Base-by-base conservation (phyloP, 2,888 invertebrate genomes). In the Leptogaster cylindrica region DNA sequence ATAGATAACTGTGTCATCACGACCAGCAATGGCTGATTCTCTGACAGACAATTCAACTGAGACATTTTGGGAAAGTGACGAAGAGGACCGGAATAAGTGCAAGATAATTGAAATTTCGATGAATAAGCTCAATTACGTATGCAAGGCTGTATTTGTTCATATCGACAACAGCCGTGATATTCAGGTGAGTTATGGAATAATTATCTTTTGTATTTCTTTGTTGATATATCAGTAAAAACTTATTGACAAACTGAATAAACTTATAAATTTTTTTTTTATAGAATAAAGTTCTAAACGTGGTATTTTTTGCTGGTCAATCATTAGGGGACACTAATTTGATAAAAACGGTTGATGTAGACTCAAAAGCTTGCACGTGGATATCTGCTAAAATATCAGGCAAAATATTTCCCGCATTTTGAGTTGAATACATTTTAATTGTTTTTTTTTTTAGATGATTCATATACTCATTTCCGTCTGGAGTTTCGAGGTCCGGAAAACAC, bases 61-160 rank as follows among this genome's bases (percentile, higher is more conserved):
- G 79, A 98, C 98, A 0, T 98, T 98, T 82, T 98, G 98, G 98
- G 98, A 98, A 82, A 96, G 96, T 33, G 97, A 96, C 0, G 97
- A 97, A 75, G 97, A 97, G 76, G 97, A 98, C 81, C 85, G 92
- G 67, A 95, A 95, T 79, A 94, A 95, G 79, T 89, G 93, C 20
- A 96, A 97, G 81, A 89, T 89, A 75, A 86, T 95, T 25, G 92
- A 90, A 65, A 83, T 92, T 16, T 84, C 85, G 79, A 85, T 70
- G 84, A 87, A 68, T 84, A 87, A 78, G 65, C 72, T 77, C 72
- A 69, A 83, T 78, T 79, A 82, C 77, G 39, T 84, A 76, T 71
- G 84, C 78, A 72, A 81, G 78, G 74, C 77, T 68, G 82, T 97
- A 12, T 92, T 92, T 74, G 87, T 97, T 39, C 97, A 97, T 76